These are phyloP conservation scores for Turritopsis rubra DNA, from an alignment of 30 jellyfish, hydroid and myxozoan genomes.

Conservation along the genomic window DNA sequence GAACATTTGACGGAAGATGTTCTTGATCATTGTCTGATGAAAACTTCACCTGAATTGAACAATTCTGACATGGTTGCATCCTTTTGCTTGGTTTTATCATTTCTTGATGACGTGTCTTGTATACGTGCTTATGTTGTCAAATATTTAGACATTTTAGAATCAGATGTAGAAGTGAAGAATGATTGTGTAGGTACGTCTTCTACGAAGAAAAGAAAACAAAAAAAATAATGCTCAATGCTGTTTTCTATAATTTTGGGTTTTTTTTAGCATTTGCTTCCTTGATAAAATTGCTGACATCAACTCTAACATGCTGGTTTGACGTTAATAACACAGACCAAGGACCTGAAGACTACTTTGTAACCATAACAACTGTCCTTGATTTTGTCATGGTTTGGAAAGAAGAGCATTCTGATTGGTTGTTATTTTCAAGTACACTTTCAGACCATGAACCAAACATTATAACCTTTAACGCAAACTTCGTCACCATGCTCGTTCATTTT, in stretches of 20 bases:
- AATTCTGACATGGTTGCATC: neutral
- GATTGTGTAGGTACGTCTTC: neutral
- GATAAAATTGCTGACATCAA: neutral
- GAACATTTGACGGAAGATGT: neutral
- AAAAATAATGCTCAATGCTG: too few relatives aligned
- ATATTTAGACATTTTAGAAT: neutral
- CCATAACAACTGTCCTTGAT: neutral
- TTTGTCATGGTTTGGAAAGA: constrained; percentile 4
- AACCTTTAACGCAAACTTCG: constrained; percentile 5
- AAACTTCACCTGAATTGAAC: neutral
- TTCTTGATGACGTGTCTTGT: neutral
- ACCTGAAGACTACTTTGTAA: neutral
- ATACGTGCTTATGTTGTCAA: neutral
- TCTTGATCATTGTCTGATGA: neutral
- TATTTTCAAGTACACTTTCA: neutral
- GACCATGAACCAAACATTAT: neutral
- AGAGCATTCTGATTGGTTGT: neutral
- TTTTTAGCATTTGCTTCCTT: neutral
- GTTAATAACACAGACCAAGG: neutral
- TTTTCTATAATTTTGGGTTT: neutral
- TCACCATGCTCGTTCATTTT: constrained; percentile 15
- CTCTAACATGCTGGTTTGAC: neutral
- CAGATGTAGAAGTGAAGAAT: neutral
- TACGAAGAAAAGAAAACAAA: neutral
- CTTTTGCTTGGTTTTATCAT: neutral